These are phyloP conservation scores for Nesogale talazaci DNA, from an alignment of 2,113 vertebrate species.

Conservation along the genomic window DNA sequence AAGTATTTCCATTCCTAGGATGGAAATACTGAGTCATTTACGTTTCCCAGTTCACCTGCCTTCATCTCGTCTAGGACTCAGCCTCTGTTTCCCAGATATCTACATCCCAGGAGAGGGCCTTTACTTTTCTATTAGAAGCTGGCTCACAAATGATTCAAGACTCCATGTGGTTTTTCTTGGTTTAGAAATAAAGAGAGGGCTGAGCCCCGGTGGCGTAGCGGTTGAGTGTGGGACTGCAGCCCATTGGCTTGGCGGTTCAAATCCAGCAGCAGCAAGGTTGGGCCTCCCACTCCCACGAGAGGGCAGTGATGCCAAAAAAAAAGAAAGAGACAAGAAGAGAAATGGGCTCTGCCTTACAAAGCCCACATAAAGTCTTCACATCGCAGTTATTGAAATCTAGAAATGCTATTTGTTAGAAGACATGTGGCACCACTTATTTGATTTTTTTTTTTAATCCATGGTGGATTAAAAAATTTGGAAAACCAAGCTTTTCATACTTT, in stretches of 20 bases:
- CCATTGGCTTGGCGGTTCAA: too few relatives aligned
- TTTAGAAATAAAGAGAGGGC: constrained; percentile 62
- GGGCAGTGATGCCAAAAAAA: too few relatives aligned
- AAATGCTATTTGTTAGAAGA: constrained; percentile 18
- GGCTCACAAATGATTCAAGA: constrained; percentile 33
- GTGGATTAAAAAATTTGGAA: constrained; percentile 7
- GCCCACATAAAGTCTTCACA: constrained; percentile 1
- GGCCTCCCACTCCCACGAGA: too few relatives aligned
- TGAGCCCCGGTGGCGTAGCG: too few relatives aligned
- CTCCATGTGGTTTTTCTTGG: constrained; percentile 39
- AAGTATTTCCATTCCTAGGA: constrained; percentile 83
- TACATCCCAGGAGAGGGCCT: not conserved
- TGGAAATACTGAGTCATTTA: constrained; percentile 69
- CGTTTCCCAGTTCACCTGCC: constrained; percentile 25
- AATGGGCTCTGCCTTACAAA: constrained; percentile 42
- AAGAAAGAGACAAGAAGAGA: not conserved
- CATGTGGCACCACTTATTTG: constrained; percentile 12
- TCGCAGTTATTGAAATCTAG: not conserved
- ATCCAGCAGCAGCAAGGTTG: too few relatives aligned
- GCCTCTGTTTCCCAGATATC: constrained; percentile 54
- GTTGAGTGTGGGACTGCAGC: too few relatives aligned
- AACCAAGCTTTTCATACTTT: constrained; percentile 50
- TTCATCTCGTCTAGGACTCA: constrained; percentile 74
- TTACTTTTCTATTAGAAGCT: constrained; percentile 46
- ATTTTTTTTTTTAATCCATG: constrained; percentile 16